Evolutionary conservation across 2,113 vertebrate species (phyloP).

Genomic region (Dasypus novemcinctus): DNA sequence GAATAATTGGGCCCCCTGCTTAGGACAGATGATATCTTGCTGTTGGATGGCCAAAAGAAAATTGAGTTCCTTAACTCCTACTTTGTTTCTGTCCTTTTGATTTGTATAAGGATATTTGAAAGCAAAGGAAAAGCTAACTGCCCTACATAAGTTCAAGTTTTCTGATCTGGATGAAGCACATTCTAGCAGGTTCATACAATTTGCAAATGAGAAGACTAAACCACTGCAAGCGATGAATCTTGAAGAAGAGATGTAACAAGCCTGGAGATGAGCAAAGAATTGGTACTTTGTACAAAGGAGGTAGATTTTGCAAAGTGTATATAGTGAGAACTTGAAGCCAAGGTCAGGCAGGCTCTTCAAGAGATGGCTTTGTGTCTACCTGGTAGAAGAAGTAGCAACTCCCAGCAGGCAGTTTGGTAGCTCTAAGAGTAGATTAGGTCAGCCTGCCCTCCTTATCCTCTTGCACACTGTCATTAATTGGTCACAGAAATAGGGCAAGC

Average conservation of each 20-base stretch:
- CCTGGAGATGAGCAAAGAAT: background rate
- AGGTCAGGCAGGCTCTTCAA: background rate
- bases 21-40: background rate
- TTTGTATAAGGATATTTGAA: background rate
- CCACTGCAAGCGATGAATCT: background rate
- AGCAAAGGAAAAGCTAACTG: background rate
- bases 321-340: background rate
- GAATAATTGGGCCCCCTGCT: background rate
- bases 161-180: background rate
- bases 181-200: background rate
- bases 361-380: background rate
- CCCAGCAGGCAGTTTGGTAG: no score
- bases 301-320: background rate
- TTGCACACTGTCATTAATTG: no score
- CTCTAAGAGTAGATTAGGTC: background rate
- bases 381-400: background rate
- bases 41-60: background rate
- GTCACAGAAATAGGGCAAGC: background rate
- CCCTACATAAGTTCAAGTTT: background rate
- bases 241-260: background rate
- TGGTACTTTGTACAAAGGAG: background rate
- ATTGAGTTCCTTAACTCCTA: background rate
- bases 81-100: background rate
- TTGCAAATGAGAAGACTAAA: background rate
- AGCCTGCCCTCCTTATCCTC: background rate